phyloP scores from a whole-genome alignment of 2,888 invertebrate genomes.

The Drosophila percnosoma region DNA sequence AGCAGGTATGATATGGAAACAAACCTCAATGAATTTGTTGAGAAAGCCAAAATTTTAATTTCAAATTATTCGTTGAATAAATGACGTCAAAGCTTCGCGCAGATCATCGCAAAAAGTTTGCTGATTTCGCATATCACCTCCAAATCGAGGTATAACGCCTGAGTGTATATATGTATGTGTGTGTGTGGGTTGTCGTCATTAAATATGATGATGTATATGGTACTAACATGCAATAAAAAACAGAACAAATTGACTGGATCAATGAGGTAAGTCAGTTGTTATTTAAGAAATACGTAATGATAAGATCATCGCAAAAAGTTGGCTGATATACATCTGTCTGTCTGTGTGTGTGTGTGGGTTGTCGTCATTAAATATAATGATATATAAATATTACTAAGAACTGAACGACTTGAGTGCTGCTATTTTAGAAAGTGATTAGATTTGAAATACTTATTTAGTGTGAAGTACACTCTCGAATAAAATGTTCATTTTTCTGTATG shows the following conservation, averaged over 20 bases:
- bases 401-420: background rate
- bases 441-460: conserved; percentile 4
- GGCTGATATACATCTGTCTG: background rate
- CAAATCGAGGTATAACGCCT: background rate
- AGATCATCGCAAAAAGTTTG: conserved; percentile 18
- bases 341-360: conserved; percentile 8
- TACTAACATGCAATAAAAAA: background rate
- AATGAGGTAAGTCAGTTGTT: background rate
- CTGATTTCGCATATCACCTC: conserved; percentile 7
- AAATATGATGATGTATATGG: conserved; percentile 12
- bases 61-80: conserved; percentile 64
- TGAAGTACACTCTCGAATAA: conserved; percentile 13
- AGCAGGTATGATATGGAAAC: conserved; percentile 64
- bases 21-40: conserved; percentile 60
- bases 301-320: conserved; percentile 23
- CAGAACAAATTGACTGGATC: conserved; percentile 1
- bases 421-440: conserved; percentile 22
- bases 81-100: conserved; percentile 63
- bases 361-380: conserved; percentile 40
- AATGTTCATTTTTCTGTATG: conserved; percentile 43
- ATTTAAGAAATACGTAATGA: background rate
- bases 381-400: conserved; percentile 3
- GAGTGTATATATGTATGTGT: background rate
- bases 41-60: conserved; percentile 68
- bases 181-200: conserved; percentile 35